Evolutionary conservation across 2,797 vertebrate genomes (phyloP).

Genomic region (Microctenopoma stevenorrisi): DNA sequence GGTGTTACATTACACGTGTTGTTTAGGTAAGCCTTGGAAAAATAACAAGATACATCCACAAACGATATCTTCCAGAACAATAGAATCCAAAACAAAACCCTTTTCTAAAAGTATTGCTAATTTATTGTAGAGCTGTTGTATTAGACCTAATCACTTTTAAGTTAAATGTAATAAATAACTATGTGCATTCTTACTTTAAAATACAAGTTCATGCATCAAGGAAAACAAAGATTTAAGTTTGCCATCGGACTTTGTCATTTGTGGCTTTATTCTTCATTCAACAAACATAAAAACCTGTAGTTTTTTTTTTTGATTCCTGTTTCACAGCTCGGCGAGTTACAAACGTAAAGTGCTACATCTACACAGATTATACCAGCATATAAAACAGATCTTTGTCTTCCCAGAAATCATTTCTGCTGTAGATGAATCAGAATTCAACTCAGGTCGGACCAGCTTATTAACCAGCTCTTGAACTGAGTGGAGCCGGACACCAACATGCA

Average conservation of each 20-base stretch:
- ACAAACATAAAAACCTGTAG: conserved; percentile 3
- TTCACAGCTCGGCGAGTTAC: conserved; percentile 28
- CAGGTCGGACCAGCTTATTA: not conserved
- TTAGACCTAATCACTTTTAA: not conserved
- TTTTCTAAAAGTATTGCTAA: not conserved
- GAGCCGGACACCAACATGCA: conserved; percentile 26
- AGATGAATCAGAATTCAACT: conserved; percentile 22
- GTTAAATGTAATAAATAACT: not conserved
- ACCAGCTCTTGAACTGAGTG: conserved; percentile 8
- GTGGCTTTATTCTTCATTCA: conserved; percentile 29
- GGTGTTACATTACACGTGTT: not conserved
- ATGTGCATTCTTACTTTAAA: not conserved
- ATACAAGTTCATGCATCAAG: conserved; percentile 2
- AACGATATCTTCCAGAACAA: not conserved
- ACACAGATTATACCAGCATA: conserved; percentile 11
- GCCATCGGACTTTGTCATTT: not conserved
- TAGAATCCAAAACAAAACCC: not conserved
- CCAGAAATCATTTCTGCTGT: conserved; percentile 28
- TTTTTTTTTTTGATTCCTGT: not conserved
- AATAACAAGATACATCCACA: not conserved
- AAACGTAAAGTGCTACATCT: conserved; percentile 27
- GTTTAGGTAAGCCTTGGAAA: not conserved
- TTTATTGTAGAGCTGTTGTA: no score
- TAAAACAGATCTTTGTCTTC: conserved; percentile 6
- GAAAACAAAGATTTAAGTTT: not conserved